A percentile compares a stretch with the other conserved stretches of the same genome.
These are phyloP conservation scores for Perodicticus potto DNA, from an alignment of 2,797 vertebrate species.

Conservation along the genomic window DNA sequence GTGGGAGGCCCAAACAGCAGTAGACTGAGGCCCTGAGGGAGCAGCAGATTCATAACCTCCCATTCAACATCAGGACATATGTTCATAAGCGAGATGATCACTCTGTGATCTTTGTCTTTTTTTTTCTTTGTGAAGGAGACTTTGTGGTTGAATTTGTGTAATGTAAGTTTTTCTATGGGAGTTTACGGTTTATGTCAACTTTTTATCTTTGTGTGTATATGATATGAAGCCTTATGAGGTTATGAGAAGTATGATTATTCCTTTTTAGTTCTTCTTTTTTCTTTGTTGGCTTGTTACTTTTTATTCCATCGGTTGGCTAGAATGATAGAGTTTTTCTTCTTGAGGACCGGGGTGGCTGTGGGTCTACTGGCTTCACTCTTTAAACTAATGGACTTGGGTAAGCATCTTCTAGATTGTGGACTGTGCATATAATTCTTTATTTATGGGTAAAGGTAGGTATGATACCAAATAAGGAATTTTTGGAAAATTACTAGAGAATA, in stretches of 20 bases:
- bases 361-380: neutral
- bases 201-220: slow-evolving; percentile 44
- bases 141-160: neutral
- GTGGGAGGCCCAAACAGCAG: neutral
- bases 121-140: neutral
- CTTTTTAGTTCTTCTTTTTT: slow-evolving; percentile 26
- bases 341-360: neutral
- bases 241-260: neutral
- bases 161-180: neutral
- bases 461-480: neutral
- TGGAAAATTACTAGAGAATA: neutral
- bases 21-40: neutral
- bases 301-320: neutral
- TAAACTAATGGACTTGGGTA: neutral
- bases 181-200: neutral
- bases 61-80: neutral
- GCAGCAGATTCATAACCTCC: neutral
- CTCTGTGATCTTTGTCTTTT: neutral
- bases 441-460: neutral
- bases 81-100: neutral
- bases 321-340: neutral
- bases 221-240: neutral
- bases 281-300: neutral
- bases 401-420: slow-evolving; percentile 21
- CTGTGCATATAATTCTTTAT: neutral